These are phyloP conservation scores for Urophycis tenuis DNA, from an alignment of 2,797 vertebrate genomes.

Conservation along the genomic window DNA sequence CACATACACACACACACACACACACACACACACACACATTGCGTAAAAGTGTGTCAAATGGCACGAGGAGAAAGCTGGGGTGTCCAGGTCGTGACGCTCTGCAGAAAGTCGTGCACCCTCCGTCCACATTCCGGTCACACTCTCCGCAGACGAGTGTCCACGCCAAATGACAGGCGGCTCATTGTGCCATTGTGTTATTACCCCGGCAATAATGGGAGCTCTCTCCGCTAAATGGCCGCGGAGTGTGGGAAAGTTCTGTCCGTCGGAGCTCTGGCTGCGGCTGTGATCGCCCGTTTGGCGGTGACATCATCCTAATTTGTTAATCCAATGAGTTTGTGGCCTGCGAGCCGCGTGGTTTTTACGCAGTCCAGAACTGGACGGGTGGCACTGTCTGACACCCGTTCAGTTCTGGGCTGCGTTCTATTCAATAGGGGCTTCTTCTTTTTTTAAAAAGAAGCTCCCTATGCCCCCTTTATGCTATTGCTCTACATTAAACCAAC, in stretches of 20 bases:
- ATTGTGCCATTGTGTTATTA: slow-evolving; percentile 17
- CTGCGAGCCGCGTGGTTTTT: background rate
- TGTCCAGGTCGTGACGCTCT: background rate
- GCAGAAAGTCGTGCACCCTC: background rate
- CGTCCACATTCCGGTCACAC: slow-evolving; percentile 20
- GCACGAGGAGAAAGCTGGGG: background rate
- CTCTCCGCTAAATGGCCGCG: slow-evolving; percentile 14
- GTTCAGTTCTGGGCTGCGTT: no score
- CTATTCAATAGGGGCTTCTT: no score
- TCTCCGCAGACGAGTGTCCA: slow-evolving; percentile 18
- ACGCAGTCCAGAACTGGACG: background rate
- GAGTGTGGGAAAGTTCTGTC: slow-evolving; percentile 34
- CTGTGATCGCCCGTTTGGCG: background rate
- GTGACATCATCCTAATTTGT: background rate
- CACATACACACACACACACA: no score
- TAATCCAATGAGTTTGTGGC: background rate
- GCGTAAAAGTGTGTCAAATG: background rate
- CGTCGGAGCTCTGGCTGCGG: background rate
- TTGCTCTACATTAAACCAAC: no score
- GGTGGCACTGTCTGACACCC: no score
- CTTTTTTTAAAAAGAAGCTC: no score
- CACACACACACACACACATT: no score
- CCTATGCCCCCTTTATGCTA: no score
- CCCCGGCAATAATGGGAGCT: background rate
- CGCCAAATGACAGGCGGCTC: slow-evolving; percentile 13